Percentiles rank a stretch among this genome's conserved stretches.
Evolutionary conservation across 2,888 invertebrate genomes (phyloP).

Genomic region (Machimus rusticus): DNA sequence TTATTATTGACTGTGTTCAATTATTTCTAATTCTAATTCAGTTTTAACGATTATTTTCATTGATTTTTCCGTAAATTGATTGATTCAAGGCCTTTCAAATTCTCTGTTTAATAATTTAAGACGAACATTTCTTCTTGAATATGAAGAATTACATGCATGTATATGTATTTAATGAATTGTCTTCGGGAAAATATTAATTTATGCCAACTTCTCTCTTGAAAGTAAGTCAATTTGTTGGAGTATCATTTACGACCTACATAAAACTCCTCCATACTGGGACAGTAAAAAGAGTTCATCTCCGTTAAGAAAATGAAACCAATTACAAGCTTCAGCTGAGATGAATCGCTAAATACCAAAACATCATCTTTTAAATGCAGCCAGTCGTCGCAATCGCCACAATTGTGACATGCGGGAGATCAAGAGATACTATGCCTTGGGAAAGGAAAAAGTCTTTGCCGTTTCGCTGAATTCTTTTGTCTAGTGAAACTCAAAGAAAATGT

Average conservation of each 20-base stretch:
- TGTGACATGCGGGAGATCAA: neutral
- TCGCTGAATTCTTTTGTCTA: neutral
- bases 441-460: neutral
- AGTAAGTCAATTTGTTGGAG: neutral
- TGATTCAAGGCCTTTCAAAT: too few species aligned
- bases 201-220: neutral
- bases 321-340: neutral
- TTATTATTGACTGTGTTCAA: too few species aligned
- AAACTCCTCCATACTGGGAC: neutral
- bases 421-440: neutral
- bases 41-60: neutral
- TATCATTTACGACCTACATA: neutral
- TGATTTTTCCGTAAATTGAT: too few species aligned
- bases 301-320: neutral
- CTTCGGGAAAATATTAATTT: neutral
- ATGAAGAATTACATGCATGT: neutral
- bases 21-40: neutral
- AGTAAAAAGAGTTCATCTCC: neutral
- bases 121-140: neutral
- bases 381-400: neutral
- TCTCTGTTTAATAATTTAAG: neutral
- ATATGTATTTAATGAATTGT: neutral
- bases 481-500: neutral
- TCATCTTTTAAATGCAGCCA: neutral
- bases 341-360: neutral